Conservation (phyloP, 2,888 invertebrate species). For the Calliscelio sp. region DNA sequence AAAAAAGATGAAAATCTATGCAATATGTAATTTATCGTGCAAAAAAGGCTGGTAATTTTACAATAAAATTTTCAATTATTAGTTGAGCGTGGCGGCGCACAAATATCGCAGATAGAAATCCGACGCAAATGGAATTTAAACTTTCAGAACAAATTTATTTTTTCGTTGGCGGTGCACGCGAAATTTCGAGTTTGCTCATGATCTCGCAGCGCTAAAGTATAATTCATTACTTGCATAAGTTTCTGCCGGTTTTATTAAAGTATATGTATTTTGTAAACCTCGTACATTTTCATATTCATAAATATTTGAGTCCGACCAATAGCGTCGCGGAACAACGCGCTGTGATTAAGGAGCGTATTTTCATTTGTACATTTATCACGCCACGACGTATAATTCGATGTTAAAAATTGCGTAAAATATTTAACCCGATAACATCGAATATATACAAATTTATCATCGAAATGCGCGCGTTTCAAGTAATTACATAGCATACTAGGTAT, state of each 20-base stretch:
- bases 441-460: conserved; percentile 67
- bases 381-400: conserved; percentile 63
- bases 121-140: conserved; percentile 69
- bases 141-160: conserved; percentile 72
- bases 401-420: conserved; percentile 69
- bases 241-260: conserved; percentile 65
- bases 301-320: conserved; percentile 67
- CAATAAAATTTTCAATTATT: conserved; percentile 51
- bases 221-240: conserved; percentile 71
- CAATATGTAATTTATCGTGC: too few species aligned
- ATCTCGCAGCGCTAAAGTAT: conserved; percentile 67
- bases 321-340: conserved; percentile 48
- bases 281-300: conserved; percentile 72
- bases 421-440: conserved; percentile 65
- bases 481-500: conserved; percentile 48
- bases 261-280: conserved; percentile 66
- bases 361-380: conserved; percentile 67
- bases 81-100: conserved; percentile 17
- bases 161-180: conserved; percentile 50
- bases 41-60: background rate
- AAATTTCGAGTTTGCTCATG: conserved; percentile 66
- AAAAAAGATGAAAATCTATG: too few species aligned
- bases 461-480: conserved; percentile 60
- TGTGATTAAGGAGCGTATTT: conserved; percentile 68
- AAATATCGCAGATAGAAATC: conserved; percentile 50